These are phyloP conservation scores for Tetramorium parvispinum DNA, from an alignment of 1,140 invertebrate genomes.

Conservation along the genomic window DNA sequence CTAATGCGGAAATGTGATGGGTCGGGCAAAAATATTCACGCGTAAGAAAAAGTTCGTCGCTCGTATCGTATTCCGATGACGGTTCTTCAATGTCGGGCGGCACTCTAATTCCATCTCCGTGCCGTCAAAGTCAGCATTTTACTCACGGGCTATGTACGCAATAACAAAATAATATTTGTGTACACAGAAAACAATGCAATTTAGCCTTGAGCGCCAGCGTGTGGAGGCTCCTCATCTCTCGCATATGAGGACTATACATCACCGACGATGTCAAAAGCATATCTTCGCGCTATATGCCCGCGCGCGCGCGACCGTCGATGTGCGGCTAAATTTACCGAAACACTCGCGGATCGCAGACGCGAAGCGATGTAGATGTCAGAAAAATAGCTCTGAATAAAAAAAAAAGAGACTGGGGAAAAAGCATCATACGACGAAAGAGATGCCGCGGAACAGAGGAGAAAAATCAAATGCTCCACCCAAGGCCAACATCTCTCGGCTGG, in stretches of 20 bases:
- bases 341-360: conserved; percentile 32
- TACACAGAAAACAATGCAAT: conserved; percentile 52
- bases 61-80: neutral
- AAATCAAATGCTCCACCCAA: neutral
- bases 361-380: conserved; percentile 29
- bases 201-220: conserved; percentile 39
- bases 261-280: conserved; percentile 53
- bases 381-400: conserved; percentile 15
- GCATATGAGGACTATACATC: conserved; percentile 54
- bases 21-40: neutral
- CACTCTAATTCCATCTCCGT: neutral
- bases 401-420: neutral
- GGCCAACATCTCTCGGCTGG: neutral
- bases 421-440: neutral
- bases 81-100: neutral
- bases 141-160: neutral
- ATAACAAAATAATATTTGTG: conserved; percentile 59
- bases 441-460: neutral
- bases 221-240: conserved; percentile 31
- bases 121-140: conserved; percentile 1
- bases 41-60: conserved; percentile 4
- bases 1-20: neutral
- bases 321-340: conserved; percentile 58
- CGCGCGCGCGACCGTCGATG: neutral
- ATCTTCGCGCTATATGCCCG: conserved; percentile 34